Conservation (phyloP, 2,797 vertebrate genomes). For the Lacerta agilis region DNA sequence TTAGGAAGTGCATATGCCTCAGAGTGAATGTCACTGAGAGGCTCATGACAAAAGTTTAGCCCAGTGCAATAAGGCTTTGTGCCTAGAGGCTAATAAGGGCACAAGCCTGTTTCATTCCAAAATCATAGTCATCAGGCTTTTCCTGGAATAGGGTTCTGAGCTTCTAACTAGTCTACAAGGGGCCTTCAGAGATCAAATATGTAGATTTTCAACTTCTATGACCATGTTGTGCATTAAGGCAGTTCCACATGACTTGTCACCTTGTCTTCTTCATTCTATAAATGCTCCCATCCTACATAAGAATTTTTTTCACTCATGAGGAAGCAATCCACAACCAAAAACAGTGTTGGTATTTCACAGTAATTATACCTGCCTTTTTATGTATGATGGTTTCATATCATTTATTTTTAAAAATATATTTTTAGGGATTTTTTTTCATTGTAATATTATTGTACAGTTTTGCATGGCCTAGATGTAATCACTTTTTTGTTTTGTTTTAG, state of each 20-base stretch:
- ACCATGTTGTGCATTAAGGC: conserved; percentile 30
- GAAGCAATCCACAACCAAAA: conserved; percentile 65
- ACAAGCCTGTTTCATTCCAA: conserved; percentile 19
- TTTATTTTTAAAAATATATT: conserved; percentile 80
- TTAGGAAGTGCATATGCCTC: conserved; percentile 14
- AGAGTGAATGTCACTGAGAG: background rate
- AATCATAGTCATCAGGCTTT: background rate
- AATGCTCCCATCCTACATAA: conserved; percentile 31
- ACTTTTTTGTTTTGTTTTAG: conserved; percentile 81
- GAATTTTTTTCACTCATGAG: conserved; percentile 53
- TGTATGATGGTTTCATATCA: conserved; percentile 89
- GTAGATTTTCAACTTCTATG: conserved; percentile 31
- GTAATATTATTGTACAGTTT: conserved; percentile 99
- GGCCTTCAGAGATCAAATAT: background rate
- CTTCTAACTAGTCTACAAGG: conserved; percentile 23
- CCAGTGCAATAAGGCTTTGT: background rate
- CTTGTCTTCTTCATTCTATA: conserved; percentile 33
- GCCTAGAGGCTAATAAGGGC: conserved; percentile 17
- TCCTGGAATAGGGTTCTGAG: background rate
- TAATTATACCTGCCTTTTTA: conserved; percentile 87
- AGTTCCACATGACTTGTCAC: conserved; percentile 34
- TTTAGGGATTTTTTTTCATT: conserved; percentile 83
- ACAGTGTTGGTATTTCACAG: conserved; percentile 83
- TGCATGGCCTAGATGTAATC: conserved; percentile 96
- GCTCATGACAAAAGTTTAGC: background rate